Evolutionary conservation across 2,888 invertebrate species (phyloP).

Genomic region (Campoplex nolae): DNA sequence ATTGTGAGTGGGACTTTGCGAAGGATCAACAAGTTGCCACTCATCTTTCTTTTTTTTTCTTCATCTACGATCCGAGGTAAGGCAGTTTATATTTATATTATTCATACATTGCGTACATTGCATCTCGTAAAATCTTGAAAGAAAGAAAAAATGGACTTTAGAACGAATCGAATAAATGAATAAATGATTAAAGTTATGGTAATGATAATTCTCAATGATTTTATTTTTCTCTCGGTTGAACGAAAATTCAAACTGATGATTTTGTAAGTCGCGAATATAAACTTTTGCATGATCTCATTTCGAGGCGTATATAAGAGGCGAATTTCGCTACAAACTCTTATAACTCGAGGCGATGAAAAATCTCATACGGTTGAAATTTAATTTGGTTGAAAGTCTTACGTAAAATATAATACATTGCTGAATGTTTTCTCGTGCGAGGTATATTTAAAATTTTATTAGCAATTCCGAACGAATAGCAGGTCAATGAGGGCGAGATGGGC

Average conservation of each 20-base stretch:
- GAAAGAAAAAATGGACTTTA: neutral
- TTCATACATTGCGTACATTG: neutral
- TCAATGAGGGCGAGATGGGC: slow-evolving; percentile 13
- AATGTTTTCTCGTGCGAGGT: slow-evolving; percentile 20
- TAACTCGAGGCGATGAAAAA: neutral
- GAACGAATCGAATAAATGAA: neutral
- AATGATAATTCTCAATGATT: neutral
- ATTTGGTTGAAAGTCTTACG: slow-evolving; percentile 13
- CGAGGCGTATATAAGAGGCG: neutral
- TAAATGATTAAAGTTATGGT: neutral
- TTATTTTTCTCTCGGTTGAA: neutral
- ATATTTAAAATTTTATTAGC: slow-evolving; percentile 49
- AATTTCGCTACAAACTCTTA: neutral
- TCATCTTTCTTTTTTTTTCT: slow-evolving; percentile 36
- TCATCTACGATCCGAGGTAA: slow-evolving; percentile 44
- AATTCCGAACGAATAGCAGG: slow-evolving; percentile 31
- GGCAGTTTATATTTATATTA: slow-evolving; percentile 10
- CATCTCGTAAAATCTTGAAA: neutral
- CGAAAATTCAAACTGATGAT: neutral
- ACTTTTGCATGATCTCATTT: neutral
- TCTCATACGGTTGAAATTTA: slow-evolving; percentile 33
- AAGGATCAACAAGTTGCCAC: slow-evolving; percentile 61
- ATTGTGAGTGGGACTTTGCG: slow-evolving; percentile 2
- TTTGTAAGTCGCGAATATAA: neutral
- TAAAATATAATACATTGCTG: slow-evolving; percentile 30